Evolutionary conservation across 2,797 vertebrate species (phyloP).

Genomic region (Melanotaenia pygmaea): DNA sequence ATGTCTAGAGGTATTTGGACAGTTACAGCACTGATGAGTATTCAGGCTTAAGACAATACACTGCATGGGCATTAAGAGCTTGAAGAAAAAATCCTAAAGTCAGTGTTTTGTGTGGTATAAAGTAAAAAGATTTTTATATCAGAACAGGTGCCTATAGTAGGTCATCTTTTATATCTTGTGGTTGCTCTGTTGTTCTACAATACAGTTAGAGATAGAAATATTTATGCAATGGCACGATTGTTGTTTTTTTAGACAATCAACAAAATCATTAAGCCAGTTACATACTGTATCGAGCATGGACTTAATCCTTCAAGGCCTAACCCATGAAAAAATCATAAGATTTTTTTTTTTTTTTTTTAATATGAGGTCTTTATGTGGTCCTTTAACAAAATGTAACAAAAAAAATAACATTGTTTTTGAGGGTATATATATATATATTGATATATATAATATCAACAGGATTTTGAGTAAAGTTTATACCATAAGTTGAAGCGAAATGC

Average conservation of each 20-base stretch:
- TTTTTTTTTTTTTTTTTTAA: no score
- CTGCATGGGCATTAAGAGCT: constrained; percentile 17
- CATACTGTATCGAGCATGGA: background rate
- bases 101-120: background rate
- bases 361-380: no score
- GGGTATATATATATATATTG: no score
- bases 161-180: constrained; percentile 1
- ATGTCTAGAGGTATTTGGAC: constrained; percentile 79
- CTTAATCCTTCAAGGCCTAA: background rate
- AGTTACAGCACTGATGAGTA: constrained; percentile 45
- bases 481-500: no score
- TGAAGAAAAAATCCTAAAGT: constrained; percentile 16
- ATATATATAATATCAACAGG: no score
- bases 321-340: no score
- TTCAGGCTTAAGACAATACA: constrained; percentile 24
- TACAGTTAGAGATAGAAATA: background rate
- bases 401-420: no score
- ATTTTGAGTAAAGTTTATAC: no score
- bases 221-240: background rate
- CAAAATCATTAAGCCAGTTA: background rate
- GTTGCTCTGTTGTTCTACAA: background rate
- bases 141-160: constrained; percentile 31
- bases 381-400: no score
- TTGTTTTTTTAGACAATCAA: background rate
- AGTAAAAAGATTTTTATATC: background rate